These are phyloP conservation scores for Scelioninae gen. 2 DNA, from an alignment of 2,888 invertebrate species.

Conservation along the genomic window DNA sequence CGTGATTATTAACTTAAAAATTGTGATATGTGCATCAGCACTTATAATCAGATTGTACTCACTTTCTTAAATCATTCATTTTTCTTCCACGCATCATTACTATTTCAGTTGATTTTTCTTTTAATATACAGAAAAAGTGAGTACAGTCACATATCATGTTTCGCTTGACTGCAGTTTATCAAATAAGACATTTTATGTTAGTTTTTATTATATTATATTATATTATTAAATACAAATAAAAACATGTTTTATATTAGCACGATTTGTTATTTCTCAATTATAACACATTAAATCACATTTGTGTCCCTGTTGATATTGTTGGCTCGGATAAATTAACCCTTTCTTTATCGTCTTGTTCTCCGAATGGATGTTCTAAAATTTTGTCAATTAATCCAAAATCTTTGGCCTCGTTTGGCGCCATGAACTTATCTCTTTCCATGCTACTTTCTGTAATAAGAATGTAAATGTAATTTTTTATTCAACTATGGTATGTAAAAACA, in stretches of 20 bases:
- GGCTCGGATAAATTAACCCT: constrained; percentile 30
- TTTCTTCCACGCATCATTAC: background rate
- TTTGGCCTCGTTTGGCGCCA: constrained; percentile 94
- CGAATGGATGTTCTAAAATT: constrained; percentile 87
- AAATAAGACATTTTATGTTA: constrained; percentile 64
- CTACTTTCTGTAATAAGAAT: constrained; percentile 78
- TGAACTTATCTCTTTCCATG: constrained; percentile 97
- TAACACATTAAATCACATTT: constrained; percentile 32
- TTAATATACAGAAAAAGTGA: constrained; percentile 48
- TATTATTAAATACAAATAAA: constrained; percentile 70
- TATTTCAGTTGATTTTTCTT: background rate
- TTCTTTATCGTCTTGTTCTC: constrained; percentile 66
- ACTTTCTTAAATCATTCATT: constrained; percentile 27
- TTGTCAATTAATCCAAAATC: constrained; percentile 95
- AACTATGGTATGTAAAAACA: too few relatives aligned
- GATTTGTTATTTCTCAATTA: constrained; percentile 49
- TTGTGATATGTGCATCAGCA: constrained; percentile 61
- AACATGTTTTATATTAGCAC: constrained; percentile 63
- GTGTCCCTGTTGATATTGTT: constrained; percentile 35
- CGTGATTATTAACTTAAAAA: constrained; percentile 56
- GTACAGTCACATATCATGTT: constrained; percentile 58
- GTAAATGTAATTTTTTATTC: too few relatives aligned
- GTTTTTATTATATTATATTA: constrained; percentile 66
- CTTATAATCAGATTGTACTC: constrained; percentile 60
- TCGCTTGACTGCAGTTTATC: constrained; percentile 63